Evolutionary conservation across 2,797 vertebrate genomes (phyloP).

Genomic region (Gouania willdenowi): DNA sequence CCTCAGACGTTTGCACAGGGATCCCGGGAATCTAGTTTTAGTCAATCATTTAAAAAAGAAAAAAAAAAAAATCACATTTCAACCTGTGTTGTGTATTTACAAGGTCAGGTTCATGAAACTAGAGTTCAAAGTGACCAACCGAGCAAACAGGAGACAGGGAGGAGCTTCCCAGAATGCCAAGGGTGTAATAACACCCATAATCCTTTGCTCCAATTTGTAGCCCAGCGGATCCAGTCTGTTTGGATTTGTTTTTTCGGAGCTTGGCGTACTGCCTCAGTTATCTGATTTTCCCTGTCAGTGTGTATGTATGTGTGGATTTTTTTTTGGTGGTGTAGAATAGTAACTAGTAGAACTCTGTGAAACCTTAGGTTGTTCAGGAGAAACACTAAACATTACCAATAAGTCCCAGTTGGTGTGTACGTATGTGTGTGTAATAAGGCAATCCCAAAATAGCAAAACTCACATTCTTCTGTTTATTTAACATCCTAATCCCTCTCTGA

Average conservation of each 20-base stretch:
- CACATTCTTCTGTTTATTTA: constrained; percentile 19
- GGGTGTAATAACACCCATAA: constrained; percentile 45
- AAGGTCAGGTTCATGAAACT: constrained; percentile 22
- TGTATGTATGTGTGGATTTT: constrained; percentile 8
- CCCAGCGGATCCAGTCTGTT: constrained; percentile 60
- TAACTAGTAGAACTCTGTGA: too few species aligned
- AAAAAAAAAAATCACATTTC: constrained; percentile 9
- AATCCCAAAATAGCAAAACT: constrained; percentile 21
- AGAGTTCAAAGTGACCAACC: constrained; percentile 23
- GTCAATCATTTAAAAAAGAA: background rate
- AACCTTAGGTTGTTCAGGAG: too few species aligned
- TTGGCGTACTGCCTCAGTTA: constrained; percentile 32
- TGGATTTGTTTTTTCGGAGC: constrained; percentile 30
- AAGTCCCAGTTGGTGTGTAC: too few species aligned
- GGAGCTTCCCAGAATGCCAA: constrained; percentile 49
- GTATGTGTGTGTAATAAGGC: constrained; percentile 18
- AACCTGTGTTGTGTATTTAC: constrained; percentile 13
- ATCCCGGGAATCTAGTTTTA: too few species aligned
- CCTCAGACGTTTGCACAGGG: constrained; percentile 3
- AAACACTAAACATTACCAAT: too few species aligned
- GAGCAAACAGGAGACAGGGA: constrained; percentile 26
- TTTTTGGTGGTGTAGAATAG: background rate
- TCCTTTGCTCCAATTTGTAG: constrained; percentile 49
- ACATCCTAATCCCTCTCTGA: constrained; percentile 37
- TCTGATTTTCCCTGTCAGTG: constrained; percentile 16